These are phyloP conservation scores for Cataglyphis albicans DNA, from an alignment of 2,888 invertebrate species.

Conservation along the genomic window DNA sequence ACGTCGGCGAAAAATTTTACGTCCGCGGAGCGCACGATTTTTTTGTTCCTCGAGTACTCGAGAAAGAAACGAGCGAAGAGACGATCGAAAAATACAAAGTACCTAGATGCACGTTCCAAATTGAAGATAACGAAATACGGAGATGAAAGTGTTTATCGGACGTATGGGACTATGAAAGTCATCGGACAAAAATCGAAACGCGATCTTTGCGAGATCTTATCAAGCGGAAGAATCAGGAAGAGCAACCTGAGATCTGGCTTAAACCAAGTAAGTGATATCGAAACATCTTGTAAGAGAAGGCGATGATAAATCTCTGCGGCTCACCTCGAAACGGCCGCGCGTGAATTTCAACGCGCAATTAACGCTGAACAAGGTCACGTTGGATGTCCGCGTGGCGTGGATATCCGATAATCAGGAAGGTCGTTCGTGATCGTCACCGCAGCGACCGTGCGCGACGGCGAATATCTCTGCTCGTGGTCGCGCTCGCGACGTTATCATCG, in stretches of 20 bases:
- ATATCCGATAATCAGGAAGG: constrained; percentile 34
- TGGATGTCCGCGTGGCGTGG: constrained; percentile 42
- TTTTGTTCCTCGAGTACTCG: background rate
- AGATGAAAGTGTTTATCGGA: background rate
- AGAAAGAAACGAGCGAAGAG: background rate
- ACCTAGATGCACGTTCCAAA: background rate
- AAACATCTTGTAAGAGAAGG: background rate
- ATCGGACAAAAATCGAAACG: background rate
- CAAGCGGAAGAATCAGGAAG: constrained; percentile 3
- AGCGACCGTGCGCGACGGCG: constrained; percentile 32
- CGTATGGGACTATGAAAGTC: background rate
- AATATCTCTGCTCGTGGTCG: constrained; percentile 16
- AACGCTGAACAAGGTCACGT: constrained; percentile 20
- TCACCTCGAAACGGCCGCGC: background rate
- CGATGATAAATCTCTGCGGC: background rate
- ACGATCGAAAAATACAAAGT: background rate
- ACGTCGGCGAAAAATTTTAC: constrained; percentile 22
- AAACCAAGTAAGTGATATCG: background rate
- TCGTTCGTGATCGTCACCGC: constrained; percentile 18
- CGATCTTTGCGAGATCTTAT: background rate
- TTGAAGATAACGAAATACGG: background rate
- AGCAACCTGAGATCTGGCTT: background rate
- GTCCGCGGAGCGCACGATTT: background rate
- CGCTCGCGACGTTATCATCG: constrained; percentile 51
- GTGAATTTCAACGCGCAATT: background rate